Evolutionary conservation across 2,888 invertebrate species (phyloP).

Genomic region (Hymenopus coronatus): DNA sequence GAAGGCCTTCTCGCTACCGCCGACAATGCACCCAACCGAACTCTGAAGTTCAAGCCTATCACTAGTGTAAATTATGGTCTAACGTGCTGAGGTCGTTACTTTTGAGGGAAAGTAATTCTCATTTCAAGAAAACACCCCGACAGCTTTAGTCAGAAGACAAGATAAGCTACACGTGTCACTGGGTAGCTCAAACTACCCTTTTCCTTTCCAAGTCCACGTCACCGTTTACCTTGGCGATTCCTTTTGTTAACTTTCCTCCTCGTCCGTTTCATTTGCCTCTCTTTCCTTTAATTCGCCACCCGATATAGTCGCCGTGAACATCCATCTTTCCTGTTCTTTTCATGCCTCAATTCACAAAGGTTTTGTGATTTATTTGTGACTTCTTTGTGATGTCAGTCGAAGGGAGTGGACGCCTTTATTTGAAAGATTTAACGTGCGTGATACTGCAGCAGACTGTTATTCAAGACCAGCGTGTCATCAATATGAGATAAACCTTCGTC

Average conservation of each 20-base stretch:
- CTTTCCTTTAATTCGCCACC: not conserved
- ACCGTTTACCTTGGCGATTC: not conserved
- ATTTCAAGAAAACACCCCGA: too few relatives aligned
- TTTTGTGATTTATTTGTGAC: not conserved
- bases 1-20: too few relatives aligned
- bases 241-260: not conserved
- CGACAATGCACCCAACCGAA: too few relatives aligned
- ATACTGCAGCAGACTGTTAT: too few relatives aligned
- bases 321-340: not conserved
- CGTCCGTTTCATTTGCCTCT: not conserved
- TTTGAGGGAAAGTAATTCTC: too few relatives aligned
- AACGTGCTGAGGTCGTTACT: too few relatives aligned
- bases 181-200: not conserved
- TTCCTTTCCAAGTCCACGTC: not conserved
- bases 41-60: too few relatives aligned
- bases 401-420: not conserved
- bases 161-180: not conserved
- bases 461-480: too few relatives aligned
- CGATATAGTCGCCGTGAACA: not conserved
- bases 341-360: not conserved
- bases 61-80: too few relatives aligned
- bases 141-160: too few relatives aligned
- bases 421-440: too few relatives aligned
- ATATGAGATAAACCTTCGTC: too few relatives aligned
- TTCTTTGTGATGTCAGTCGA: not conserved